A percentile compares a stretch with the other conserved stretches of the same genome.
Evolutionary conservation across 2,888 invertebrate species (phyloP).

Genomic region (Therioaphis trifolii): DNA sequence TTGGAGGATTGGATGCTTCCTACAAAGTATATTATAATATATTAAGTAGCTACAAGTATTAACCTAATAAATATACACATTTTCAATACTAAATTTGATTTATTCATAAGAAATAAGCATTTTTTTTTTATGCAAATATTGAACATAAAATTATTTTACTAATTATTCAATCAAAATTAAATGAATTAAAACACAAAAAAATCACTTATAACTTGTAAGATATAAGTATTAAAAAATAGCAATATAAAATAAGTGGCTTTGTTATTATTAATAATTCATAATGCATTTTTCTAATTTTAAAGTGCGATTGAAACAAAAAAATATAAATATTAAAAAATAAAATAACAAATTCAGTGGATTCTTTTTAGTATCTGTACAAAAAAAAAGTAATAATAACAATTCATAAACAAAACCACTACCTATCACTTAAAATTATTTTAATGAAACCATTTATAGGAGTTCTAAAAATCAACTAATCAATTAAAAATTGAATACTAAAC

Average conservation of each 20-base stretch:
- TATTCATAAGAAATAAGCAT: too few relatives aligned
- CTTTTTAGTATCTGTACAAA: too few relatives aligned
- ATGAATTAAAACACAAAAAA: background rate
- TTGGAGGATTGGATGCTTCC: conserved; percentile 91
- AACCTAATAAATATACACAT: too few relatives aligned
- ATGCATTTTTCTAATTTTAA: background rate
- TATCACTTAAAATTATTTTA: too few relatives aligned
- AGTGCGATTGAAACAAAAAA: background rate
- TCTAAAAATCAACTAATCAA: background rate
- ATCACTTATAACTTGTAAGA: background rate
- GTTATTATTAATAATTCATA: background rate
- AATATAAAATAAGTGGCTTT: background rate
- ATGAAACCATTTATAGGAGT: background rate
- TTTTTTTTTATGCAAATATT: background rate
- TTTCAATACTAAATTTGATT: too few relatives aligned
- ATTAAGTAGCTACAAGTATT: background rate
- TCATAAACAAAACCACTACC: too few relatives aligned
- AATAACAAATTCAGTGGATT: too few relatives aligned
- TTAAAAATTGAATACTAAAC: conserved; percentile 27
- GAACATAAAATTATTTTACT: background rate
- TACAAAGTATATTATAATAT: conserved; percentile 68
- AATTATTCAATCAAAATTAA: background rate
- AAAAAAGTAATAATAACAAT: too few relatives aligned
- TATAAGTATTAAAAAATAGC: background rate
- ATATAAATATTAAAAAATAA: too few relatives aligned